phyloP scores from a whole-genome alignment of 2,797 vertebrate species.

The Labeo calbasu region DNA sequence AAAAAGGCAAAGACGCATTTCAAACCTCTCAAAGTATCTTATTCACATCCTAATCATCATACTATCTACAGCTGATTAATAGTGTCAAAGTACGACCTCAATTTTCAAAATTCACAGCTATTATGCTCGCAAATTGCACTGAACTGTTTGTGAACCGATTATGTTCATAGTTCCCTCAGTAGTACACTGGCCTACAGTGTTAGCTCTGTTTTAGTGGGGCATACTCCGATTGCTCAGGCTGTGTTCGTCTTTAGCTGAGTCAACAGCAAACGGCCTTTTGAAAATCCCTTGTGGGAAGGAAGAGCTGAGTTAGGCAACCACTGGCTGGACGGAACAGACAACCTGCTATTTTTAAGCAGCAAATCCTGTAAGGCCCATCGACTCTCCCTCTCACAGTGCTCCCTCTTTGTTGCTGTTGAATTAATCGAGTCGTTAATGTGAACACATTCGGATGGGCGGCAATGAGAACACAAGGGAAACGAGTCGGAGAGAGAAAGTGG shows the following conservation, averaged over 20 bases:
- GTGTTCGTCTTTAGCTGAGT: constrained; percentile 64
- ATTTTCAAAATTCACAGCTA: not conserved
- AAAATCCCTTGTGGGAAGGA: constrained; percentile 68
- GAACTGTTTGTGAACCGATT: not conserved
- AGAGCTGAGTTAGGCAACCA: constrained; percentile 67
- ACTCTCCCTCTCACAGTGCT: constrained; percentile 27
- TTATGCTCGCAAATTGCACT: constrained; percentile 2
- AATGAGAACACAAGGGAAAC: constrained; percentile 34
- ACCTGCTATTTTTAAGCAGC: constrained; percentile 65
- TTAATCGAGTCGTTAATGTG: constrained; percentile 59
- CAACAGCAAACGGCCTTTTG: constrained; percentile 61
- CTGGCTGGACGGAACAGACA: constrained; percentile 55
- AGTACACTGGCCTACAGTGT: constrained; percentile 4
- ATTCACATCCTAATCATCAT: constrained; percentile 35
- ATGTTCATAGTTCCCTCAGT: not conserved
- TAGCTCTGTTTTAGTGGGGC: not conserved
- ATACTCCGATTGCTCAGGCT: not conserved
- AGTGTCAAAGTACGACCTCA: constrained; percentile 18
- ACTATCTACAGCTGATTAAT: constrained; percentile 55
- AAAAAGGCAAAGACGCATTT: constrained; percentile 37
- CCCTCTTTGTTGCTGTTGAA: constrained; percentile 14
- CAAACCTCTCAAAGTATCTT: constrained; percentile 39
- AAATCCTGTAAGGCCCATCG: constrained; percentile 56
- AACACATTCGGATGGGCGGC: constrained; percentile 42
- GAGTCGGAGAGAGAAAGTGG: constrained; percentile 57